Base-by-base conservation (phyloP, 1,140 invertebrate species). In the Pararge aegeria region DNA sequence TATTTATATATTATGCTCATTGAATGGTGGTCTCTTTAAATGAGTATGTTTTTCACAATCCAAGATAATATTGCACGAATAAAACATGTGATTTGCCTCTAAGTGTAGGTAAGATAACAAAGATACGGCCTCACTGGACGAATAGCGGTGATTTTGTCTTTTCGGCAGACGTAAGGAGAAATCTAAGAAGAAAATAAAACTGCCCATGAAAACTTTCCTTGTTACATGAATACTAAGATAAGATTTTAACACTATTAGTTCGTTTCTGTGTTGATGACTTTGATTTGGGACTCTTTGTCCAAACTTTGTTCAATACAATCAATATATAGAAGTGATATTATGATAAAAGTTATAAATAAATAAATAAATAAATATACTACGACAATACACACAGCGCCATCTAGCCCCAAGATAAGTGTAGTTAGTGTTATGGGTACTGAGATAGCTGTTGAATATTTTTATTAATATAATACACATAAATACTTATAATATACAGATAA, bases 101-200 rank as follows among this genome's bases (percentile, higher is more conserved):
- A 44, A 61, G 38, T 61, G 34, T 52, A 55, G 37, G n/a, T 20
- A 51, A 55, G 59, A 61, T 61, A 61, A 61, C 40, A 49, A 49
- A 42, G 44, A 50, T 61, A 55, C 48, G 20, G 51, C 16, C 38
- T 51, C 18, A 27, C 13, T 38, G 20, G 52, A 55, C 13, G 13
- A 51, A 61, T 55, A 24, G 34, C 34, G 40, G 40, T 18, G 6
- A 38, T 42, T 59, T 44, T 51, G 50, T 30, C 20, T 51, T 56
- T 48, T 20, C 55, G 20, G 27, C 15, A 57, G 18, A 34, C 34
- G 55, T 60, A 34, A 20, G 16, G 13, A 18, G 16, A 5, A 16
- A 18, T 42, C 13, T 42, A 42, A 18, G 16, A 38, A 24, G 19
- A 38, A 40, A 21, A 51, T 53, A 60, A 60, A 60, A 60, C 40